Evolutionary conservation across 2,888 invertebrate genomes (phyloP).

Genomic region (Peribatodes rhomboidaria): DNA sequence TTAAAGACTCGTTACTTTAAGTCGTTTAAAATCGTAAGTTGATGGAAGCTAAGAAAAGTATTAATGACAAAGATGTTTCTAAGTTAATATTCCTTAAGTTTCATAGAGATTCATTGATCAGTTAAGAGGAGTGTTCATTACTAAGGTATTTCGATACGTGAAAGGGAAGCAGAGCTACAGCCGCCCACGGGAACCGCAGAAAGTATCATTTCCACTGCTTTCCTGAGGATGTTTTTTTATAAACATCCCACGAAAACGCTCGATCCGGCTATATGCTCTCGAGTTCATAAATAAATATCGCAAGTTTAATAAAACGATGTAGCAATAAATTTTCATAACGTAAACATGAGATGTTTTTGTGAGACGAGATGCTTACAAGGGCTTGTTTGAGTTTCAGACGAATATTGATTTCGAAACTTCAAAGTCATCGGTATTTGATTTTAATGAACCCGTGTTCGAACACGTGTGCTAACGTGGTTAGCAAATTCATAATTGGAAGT

Average conservation of each 20-base stretch:
- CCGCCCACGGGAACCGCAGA: conserved; percentile 26
- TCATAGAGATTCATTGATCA: no score
- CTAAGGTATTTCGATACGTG: no score
- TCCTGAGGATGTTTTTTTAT: conserved; percentile 36
- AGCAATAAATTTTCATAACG: conserved; percentile 10
- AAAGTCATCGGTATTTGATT: neutral
- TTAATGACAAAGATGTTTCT: no score
- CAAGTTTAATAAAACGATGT: conserved; percentile 7
- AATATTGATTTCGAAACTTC: conserved; percentile 8
- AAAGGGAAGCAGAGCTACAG: conserved; percentile 20
- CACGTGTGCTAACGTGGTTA: neutral
- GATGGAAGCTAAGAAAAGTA: no score
- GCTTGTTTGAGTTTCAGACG: neutral
- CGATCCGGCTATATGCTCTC: conserved; percentile 12
- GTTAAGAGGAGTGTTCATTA: no score
- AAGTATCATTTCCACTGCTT: conserved; percentile 33
- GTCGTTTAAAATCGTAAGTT: no score
- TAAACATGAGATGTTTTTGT: conserved; percentile 17
- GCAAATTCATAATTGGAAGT: neutral
- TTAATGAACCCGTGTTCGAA: conserved; percentile 3
- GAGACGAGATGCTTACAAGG: neutral
- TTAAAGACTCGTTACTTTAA: no score
- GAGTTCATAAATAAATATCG: conserved; percentile 22
- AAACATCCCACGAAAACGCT: conserved; percentile 34
- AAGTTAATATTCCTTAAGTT: no score